phyloP scores from a whole-genome alignment of 2,113 vertebrate genomes.

The Menura novaehollandiae region DNA sequence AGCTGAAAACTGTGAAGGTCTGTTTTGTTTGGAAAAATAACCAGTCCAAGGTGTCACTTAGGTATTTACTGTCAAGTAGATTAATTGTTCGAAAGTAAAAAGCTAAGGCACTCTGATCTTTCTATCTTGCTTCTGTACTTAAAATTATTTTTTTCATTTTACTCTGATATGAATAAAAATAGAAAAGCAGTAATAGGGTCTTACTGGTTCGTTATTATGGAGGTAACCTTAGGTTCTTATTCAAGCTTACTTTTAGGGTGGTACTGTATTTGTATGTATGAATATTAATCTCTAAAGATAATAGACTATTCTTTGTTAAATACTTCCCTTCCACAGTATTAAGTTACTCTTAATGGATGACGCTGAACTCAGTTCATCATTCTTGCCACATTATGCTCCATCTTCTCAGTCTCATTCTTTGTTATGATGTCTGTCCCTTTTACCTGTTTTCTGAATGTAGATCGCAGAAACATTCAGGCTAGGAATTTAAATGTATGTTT shows the following conservation, averaged over 20 bases:
- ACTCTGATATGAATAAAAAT: not conserved
- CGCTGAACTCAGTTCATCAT: not conserved
- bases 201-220: not conserved
- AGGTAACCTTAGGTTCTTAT: not conserved
- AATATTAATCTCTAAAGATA: not conserved
- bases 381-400: not conserved
- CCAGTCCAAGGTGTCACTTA: not conserved
- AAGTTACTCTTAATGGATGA: not conserved
- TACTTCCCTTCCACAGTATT: not conserved
- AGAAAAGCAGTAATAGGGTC: not conserved
- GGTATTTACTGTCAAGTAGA: not conserved
- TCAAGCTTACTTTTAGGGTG: not conserved
- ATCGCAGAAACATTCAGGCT: not conserved
- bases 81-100: not conserved
- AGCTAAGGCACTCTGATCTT: not conserved
- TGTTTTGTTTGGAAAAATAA: not conserved
- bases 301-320: not conserved
- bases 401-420: not conserved
- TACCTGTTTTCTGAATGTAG: not conserved
- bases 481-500: not conserved
- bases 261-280: not conserved
- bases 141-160: not conserved
- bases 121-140: not conserved
- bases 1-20: not conserved
- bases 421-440: not conserved